These are phyloP conservation scores for Vireo altiloquus DNA, from an alignment of 2,113 vertebrate genomes.

Conservation along the genomic window DNA sequence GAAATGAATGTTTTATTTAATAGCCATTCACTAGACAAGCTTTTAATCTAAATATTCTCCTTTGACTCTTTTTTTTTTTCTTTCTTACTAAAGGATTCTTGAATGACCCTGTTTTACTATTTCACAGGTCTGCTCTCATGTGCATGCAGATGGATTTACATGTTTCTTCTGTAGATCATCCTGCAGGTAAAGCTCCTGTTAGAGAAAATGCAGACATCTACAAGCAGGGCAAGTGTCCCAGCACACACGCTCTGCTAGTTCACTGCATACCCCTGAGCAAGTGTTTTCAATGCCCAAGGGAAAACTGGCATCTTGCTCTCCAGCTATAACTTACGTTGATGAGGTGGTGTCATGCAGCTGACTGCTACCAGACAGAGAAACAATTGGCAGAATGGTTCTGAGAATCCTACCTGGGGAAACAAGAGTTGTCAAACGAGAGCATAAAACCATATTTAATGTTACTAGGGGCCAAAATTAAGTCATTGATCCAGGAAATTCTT, in stretches of 20 bases:
- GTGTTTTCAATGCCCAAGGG: neutral
- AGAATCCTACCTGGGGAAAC: neutral
- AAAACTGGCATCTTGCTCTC: neutral
- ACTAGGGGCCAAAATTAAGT: neutral
- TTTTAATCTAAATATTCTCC: neutral
- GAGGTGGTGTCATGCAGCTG: neutral
- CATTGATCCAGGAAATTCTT: neutral
- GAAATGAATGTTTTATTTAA: neutral
- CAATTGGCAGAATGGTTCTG: neutral
- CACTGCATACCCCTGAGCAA: neutral
- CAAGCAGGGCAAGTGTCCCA: neutral
- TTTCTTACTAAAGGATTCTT: neutral
- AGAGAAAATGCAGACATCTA: neutral
- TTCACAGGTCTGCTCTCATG: neutral
- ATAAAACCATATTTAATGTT: neutral
- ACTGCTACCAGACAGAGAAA: neutral
- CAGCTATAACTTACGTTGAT: neutral
- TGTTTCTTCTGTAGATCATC: neutral
- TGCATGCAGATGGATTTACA: neutral
- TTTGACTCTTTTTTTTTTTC: neutral
- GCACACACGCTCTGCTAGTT: neutral
- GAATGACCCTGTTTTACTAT: neutral
- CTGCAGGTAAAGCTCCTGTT: neutral
- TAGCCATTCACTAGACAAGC: neutral
- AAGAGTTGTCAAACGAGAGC: neutral